Percentiles rank a stretch among this genome's conserved stretches.
phyloP scores from a whole-genome alignment of 2,888 invertebrate genomes.

The Agrilus biguttatus region DNA sequence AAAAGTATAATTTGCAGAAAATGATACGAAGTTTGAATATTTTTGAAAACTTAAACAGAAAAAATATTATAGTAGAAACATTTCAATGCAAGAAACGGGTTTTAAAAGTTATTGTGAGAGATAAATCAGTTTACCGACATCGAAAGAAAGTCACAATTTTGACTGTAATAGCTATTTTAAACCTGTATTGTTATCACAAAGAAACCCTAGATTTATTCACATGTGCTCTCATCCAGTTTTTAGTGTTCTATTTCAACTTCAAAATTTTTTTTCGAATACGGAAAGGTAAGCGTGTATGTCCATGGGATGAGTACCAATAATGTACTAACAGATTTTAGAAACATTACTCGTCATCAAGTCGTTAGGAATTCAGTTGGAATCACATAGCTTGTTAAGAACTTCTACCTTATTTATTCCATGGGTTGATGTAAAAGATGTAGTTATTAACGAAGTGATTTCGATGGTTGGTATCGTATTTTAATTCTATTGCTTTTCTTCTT shows the following conservation, averaged over 20 bases:
- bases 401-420: constrained; percentile 24
- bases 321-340: constrained; percentile 16
- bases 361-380: constrained; percentile 27
- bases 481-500: neutral
- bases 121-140: constrained; percentile 7
- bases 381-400: constrained; percentile 21
- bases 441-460: constrained; percentile 33
- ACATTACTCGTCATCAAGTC: constrained; percentile 22
- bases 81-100: constrained; percentile 7
- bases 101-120: constrained; percentile 12
- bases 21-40: too few species aligned
- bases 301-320: neutral
- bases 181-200: constrained; percentile 7
- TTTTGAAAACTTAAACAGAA: too few species aligned
- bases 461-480: constrained; percentile 20
- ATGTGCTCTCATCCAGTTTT: constrained; percentile 7
- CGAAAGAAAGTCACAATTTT: constrained; percentile 8
- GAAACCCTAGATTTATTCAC: constrained; percentile 6
- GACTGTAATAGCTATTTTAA: constrained; percentile 9
- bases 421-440: constrained; percentile 25
- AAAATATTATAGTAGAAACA: constrained; percentile 4
- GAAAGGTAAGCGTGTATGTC: constrained; percentile 14
- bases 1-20: too few species aligned
- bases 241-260: constrained; percentile 11
- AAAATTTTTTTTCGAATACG: constrained; percentile 17